phyloP scores from a whole-genome alignment of 2,113 vertebrate species.

The Aleadryas rufinucha region DNA sequence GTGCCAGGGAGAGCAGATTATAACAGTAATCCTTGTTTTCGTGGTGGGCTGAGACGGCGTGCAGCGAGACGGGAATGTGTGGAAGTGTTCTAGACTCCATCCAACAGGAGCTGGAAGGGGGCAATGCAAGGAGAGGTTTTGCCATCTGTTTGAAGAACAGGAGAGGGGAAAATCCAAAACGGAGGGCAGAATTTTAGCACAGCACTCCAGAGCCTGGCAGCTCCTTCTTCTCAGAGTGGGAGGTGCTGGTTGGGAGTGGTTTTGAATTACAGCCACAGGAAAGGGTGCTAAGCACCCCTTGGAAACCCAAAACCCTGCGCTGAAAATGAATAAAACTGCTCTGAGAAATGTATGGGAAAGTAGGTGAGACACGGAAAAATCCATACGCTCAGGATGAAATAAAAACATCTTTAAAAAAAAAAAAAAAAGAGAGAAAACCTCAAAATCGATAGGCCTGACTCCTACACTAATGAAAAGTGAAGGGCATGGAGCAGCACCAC shows the following conservation, averaged over 20 bases:
- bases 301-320: background rate
- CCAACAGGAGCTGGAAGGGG: background rate
- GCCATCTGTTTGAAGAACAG: background rate
- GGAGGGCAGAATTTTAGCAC: background rate
- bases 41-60: rapidly evolving
- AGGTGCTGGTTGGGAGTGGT: background rate
- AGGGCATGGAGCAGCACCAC: background rate
- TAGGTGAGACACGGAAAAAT: background rate
- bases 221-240: background rate
- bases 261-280: background rate
- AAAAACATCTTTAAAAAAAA: background rate
- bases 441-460: background rate
- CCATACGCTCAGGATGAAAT: background rate
- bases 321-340: background rate
- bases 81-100: background rate
- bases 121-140: background rate
- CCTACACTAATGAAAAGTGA: background rate
- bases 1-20: background rate
- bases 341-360: background rate
- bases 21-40: background rate
- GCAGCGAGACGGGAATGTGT: rapidly evolving
- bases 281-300: background rate
- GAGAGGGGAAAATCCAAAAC: background rate
- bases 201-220: background rate
- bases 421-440: background rate